Conservation (phyloP, 2,888 invertebrate genomes). For the Busseola fusca region DNA sequence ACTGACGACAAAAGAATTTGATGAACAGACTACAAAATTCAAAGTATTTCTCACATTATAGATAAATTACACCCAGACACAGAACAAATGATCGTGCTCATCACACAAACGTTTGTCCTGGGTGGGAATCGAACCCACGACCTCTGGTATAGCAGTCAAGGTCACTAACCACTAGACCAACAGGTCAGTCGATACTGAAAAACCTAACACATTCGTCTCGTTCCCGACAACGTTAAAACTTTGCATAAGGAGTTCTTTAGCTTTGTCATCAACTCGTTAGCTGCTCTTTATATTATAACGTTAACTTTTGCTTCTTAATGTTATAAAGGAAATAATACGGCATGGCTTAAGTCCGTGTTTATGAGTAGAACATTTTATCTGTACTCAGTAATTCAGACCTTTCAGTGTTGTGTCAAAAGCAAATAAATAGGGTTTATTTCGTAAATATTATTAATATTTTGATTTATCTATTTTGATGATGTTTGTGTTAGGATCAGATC, state of each 20-base stretch:
- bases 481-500: constrained; percentile 40
- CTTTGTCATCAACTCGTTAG: constrained; percentile 63
- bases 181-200: no score
- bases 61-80: no score
- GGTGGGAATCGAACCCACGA: no score
- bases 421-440: constrained; percentile 23
- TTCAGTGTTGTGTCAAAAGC: neutral
- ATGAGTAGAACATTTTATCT: neutral
- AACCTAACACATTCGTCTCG: constrained; percentile 38
- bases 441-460: constrained; percentile 38
- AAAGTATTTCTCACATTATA: neutral
- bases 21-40: neutral
- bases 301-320: constrained; percentile 40
- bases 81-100: no score
- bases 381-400: constrained; percentile 15
- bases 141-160: no score
- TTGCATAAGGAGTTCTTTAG: constrained; percentile 53
- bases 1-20: constrained; percentile 7
- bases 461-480: constrained; percentile 35
- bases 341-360: neutral
- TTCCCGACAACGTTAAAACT: constrained; percentile 52
- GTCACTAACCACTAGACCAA: no score
- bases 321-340: constrained; percentile 32
- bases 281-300: constrained; percentile 57
- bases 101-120: no score